These are phyloP conservation scores for Helicoverpa zea DNA, from an alignment of 1,140 invertebrate species.

Conservation along the genomic window DNA sequence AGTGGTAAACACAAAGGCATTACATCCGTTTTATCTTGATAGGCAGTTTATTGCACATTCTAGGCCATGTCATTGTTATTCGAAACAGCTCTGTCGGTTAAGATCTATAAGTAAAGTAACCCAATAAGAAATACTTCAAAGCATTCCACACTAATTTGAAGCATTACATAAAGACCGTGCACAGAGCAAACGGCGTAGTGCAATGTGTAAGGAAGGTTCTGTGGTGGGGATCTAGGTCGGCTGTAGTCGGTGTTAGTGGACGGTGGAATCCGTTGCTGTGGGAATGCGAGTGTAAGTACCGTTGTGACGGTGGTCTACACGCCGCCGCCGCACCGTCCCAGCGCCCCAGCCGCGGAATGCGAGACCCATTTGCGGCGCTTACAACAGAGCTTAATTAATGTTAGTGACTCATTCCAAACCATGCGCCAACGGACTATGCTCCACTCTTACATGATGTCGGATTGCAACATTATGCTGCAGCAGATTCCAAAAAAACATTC, in stretches of 20 bases:
- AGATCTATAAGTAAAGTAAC: too few species aligned
- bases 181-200: slow-evolving; percentile 34
- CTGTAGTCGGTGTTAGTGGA: slow-evolving; percentile 55
- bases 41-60: neutral
- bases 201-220: slow-evolving; percentile 29
- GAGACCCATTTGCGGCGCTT: slow-evolving; percentile 80
- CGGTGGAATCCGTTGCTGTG: slow-evolving; percentile 80
- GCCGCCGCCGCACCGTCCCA: slow-evolving; percentile 56
- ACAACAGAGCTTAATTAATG: slow-evolving; percentile 68
- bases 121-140: too few species aligned
- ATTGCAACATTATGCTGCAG: neutral
- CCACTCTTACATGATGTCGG: neutral
- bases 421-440: neutral
- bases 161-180: slow-evolving; percentile 37
- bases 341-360: slow-evolving; percentile 74
- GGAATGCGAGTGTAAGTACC: slow-evolving; percentile 84
- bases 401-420: slow-evolving; percentile 74
- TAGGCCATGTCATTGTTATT: neutral
- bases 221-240: slow-evolving; percentile 73
- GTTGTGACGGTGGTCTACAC: slow-evolving; percentile 74
- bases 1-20: slow-evolving; percentile 14
- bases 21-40: slow-evolving; percentile 2
- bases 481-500: neutral
- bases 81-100: neutral
- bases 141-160: neutral